Evolutionary conservation across 2,888 invertebrate genomes (phyloP).

Genomic region (Sphaerophoria taeniata): DNA sequence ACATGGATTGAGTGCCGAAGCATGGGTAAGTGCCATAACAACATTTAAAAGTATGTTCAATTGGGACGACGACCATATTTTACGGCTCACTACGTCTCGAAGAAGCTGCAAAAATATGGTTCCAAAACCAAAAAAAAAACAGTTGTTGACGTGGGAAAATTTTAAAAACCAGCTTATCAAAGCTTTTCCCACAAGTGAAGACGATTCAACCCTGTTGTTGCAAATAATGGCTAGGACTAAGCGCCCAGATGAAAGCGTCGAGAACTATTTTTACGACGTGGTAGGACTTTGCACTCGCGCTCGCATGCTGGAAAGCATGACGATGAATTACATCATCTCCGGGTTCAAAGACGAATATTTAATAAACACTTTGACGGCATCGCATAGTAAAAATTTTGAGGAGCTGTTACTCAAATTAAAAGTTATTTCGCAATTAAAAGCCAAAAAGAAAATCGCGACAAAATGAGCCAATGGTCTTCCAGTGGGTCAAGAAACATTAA

Average conservation of each 20-base stretch:
- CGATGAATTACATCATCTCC: slow-evolving; percentile 4
- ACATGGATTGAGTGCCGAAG: not conserved
- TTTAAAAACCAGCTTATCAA: not conserved
- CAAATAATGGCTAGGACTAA: slow-evolving; percentile 6
- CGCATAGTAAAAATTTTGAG: not conserved
- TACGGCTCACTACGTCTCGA: slow-evolving; percentile 6
- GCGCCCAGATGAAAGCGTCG: not conserved
- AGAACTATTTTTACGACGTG: slow-evolving; percentile 1
- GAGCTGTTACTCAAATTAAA: not conserved
- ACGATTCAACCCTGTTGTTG: slow-evolving; percentile 4
- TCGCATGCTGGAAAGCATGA: slow-evolving; percentile 1
- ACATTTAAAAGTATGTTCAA: not conserved
- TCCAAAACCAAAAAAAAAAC: not conserved
- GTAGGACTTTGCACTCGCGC: not conserved
- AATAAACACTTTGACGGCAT: slow-evolving; percentile 2
- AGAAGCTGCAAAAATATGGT: slow-evolving; percentile 23
- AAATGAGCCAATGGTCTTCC: no score
- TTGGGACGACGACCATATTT: slow-evolving; percentile 23
- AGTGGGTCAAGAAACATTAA: no score
- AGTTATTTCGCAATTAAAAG: not conserved
- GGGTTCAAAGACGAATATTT: slow-evolving; percentile 1
- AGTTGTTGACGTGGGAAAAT: not conserved
- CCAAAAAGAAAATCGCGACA: not conserved
- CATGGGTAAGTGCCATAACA: slow-evolving; percentile 23
- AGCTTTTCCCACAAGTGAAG: slow-evolving; percentile 1